Conservation (phyloP, 2,113 vertebrate species). For the Dolichallabes microphthalmus region DNA sequence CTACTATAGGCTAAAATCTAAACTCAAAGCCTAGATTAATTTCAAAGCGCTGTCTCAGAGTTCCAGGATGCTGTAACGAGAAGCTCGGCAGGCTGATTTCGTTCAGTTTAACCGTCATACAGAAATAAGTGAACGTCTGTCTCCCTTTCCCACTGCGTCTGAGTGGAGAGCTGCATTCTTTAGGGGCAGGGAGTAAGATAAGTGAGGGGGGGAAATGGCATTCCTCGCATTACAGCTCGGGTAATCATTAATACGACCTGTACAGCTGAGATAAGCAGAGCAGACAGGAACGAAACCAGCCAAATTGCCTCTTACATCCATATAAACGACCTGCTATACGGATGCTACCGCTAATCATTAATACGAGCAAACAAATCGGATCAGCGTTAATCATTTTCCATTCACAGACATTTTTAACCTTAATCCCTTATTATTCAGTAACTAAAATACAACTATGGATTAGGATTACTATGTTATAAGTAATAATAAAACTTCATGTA, state of each 20-base stretch:
- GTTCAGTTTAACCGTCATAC: slow-evolving; percentile 51
- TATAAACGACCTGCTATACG: not conserved
- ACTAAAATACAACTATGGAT: not conserved
- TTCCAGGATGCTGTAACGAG: not conserved
- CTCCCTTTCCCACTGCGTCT: not conserved
- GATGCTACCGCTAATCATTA: not conserved
- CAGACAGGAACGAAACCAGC: not conserved
- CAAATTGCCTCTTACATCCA: not conserved
- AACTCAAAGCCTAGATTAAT: not conserved
- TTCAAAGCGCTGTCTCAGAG: not conserved
- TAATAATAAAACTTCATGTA: not conserved
- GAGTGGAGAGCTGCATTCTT: slow-evolving; percentile 38
- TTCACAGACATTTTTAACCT: not conserved
- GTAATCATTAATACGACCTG: slow-evolving; percentile 70
- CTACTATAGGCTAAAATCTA: not conserved
- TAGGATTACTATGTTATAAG: not conserved
- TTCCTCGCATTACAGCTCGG: slow-evolving; percentile 66
- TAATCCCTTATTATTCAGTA: not conserved
- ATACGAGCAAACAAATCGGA: not conserved
- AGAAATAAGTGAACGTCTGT: slow-evolving; percentile 22
- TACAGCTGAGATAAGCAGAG: slow-evolving; percentile 38
- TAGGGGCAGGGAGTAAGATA: slow-evolving; percentile 49
- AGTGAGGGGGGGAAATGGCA: slow-evolving; percentile 56
- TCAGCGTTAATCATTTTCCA: not conserved
- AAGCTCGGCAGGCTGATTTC: not conserved